phyloP scores from a whole-genome alignment of 2,797 vertebrate species.

The Manis javanica region DNA sequence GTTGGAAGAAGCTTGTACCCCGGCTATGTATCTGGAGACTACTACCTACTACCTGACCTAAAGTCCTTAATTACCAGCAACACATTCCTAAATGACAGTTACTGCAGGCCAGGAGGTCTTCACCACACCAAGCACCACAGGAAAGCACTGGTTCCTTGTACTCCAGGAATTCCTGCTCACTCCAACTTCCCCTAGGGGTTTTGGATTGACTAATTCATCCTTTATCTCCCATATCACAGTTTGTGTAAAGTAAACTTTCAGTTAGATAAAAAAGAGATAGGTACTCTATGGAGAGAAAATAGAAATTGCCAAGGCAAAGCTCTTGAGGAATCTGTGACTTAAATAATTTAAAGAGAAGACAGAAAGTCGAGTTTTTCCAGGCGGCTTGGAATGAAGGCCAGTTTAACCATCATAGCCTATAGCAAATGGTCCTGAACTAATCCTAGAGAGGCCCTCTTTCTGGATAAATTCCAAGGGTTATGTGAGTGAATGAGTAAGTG shows the following conservation, averaged over 20 bases:
- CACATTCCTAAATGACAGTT: neutral
- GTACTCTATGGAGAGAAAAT: neutral
- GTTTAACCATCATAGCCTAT: constrained; percentile 56
- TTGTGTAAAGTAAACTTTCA: constrained; percentile 45
- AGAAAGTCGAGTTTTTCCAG: constrained; percentile 73
- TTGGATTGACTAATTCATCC: neutral
- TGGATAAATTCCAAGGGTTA: constrained; percentile 58
- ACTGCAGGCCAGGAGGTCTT: neutral
- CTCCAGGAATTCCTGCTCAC: neutral
- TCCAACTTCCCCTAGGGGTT: neutral
- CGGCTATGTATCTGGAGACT: neutral
- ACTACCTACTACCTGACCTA: neutral
- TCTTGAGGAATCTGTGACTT: constrained; percentile 57
- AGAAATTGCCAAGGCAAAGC: constrained; percentile 60
- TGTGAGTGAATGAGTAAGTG: constrained; percentile 58
- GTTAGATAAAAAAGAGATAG: constrained; percentile 32
- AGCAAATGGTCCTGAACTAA: constrained; percentile 72
- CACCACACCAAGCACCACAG: neutral
- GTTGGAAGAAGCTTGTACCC: neutral
- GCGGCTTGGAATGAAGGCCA: constrained; percentile 65
- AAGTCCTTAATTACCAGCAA: neutral
- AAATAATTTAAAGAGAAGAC: constrained; percentile 68
- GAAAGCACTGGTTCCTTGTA: neutral
- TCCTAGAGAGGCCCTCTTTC: constrained; percentile 49
- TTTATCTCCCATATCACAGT: constrained; percentile 36